phyloP scores from a whole-genome alignment of 2,113 vertebrate genomes.

The Scopus umbretta region DNA sequence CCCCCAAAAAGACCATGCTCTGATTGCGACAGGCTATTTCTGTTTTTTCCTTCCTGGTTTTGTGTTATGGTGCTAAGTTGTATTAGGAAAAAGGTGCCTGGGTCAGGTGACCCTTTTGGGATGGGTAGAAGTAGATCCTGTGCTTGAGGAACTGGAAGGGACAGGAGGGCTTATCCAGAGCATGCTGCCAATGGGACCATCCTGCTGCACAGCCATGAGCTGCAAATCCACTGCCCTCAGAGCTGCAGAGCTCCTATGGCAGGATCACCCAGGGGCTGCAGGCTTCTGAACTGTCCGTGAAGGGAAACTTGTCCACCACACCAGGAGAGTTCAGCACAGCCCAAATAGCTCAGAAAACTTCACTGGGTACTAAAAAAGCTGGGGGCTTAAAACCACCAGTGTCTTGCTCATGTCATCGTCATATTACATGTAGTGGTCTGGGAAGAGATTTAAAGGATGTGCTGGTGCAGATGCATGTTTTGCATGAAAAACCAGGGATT shows the following conservation, averaged over 20 bases:
- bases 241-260: not conserved
- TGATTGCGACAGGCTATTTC: not conserved
- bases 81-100: not conserved
- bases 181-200: accelerated
- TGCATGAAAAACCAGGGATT: not conserved
- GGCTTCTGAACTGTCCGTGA: accelerated
- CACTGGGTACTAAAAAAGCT: not conserved
- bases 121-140: not conserved
- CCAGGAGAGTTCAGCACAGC: not conserved
- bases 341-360: not conserved
- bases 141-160: accelerated
- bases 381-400: accelerated
- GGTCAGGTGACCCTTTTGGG: not conserved
- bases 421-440: not conserved
- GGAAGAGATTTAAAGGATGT: not conserved
- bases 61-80: not conserved
- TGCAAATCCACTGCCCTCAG: not conserved
- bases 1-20: accelerated
- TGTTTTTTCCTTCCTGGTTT: not conserved
- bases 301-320: not conserved
- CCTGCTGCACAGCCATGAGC: no score
- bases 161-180: not conserved
- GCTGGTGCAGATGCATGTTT: not conserved
- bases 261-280: accelerated
- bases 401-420: not conserved